Evolutionary conservation across 2,113 vertebrate species (phyloP), one percentile per base, ranked within the genome.

Genomic region (Poecile atricapillus): DNA sequence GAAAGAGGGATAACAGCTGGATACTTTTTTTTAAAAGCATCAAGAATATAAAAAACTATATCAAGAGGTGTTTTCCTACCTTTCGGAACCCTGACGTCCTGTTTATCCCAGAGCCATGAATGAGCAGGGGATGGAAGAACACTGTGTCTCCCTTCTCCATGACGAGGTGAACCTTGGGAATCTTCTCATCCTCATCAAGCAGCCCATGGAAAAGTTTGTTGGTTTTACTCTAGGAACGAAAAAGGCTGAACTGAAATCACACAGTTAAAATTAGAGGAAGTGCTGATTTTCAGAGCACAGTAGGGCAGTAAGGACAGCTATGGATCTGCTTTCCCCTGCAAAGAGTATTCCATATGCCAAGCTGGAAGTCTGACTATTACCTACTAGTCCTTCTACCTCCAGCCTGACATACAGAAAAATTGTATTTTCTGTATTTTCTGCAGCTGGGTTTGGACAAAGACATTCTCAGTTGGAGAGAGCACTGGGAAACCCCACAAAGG

Each of bases 101-200:
- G 73, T 96, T 96, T 92, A 95, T 77, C 35, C 96, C 96, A 13
- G 96, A 96, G 68, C 96, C 96, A 27, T 96, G 96, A 37, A 95
- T 81, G 68, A 96, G 96, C 80, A 96, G 91, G 15, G 96, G 99
- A 74, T 99, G 99, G 94, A 99, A 99, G 96, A 99, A 99, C 59
- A 99, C 98, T 0, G 99, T 99, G 97, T 99, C 99, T 43, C 99
- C 99, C 95, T 98, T 99, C 92, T 99, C 98, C 99, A 99, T 99
- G 79, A 98, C 96, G 55, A 99, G 93, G 74, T 99, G 98, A 80
- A 98, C 94, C 92, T 96, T 98, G 39, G 98, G 98, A n/a, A 90
- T 97, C n/a, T 87, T 80, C 5, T 96, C 94, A 90, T 98, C 78
- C 14, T 98, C 98, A 67, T 97, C 95, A 43, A 95, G 97, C 33